phyloP scores from a whole-genome alignment of 2,797 vertebrate genomes.

The Gephyroberyx darwinii region DNA sequence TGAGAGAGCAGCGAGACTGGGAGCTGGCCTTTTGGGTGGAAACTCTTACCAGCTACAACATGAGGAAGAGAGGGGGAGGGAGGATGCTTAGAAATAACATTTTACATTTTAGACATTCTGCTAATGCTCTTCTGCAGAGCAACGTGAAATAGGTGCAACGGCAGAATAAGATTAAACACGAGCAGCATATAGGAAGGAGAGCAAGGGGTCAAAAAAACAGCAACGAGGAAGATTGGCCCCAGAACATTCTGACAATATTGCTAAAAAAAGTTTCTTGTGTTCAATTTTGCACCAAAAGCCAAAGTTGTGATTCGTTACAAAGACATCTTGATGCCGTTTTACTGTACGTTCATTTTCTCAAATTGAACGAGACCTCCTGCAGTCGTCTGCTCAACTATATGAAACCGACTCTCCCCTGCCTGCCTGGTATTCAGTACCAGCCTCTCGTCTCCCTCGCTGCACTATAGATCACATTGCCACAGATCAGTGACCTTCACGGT shows the following conservation, averaged over 20 bases:
- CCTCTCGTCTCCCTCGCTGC: constrained; percentile 7
- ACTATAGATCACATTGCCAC: constrained; percentile 38
- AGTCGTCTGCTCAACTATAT: not conserved
- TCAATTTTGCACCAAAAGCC: too few species aligned
- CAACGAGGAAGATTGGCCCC: not conserved
- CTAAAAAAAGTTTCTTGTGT: not conserved
- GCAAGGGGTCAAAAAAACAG: not conserved
- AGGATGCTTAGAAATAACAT: not conserved
- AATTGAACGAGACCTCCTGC: not conserved
- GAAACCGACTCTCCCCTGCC: not conserved
- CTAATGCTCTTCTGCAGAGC: not conserved
- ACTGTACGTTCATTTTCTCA: too few species aligned
- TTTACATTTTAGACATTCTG: constrained; percentile 8
- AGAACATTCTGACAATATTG: constrained; percentile 15
- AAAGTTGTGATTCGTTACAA: too few species aligned
- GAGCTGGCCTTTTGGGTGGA: not conserved
- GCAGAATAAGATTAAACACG: not conserved
- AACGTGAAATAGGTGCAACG: not conserved
- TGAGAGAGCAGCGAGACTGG: not conserved
- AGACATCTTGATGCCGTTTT: too few species aligned
- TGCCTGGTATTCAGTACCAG: constrained; percentile 12
- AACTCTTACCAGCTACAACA: not conserved
- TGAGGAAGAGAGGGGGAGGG: not conserved
- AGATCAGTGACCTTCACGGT: constrained; percentile 48
- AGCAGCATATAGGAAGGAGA: not conserved